Percentiles rank a stretch among this genome's conserved stretches.
Conservation (phyloP, 2,888 invertebrate genomes). For the Minunthozetes semirufus region DNA sequence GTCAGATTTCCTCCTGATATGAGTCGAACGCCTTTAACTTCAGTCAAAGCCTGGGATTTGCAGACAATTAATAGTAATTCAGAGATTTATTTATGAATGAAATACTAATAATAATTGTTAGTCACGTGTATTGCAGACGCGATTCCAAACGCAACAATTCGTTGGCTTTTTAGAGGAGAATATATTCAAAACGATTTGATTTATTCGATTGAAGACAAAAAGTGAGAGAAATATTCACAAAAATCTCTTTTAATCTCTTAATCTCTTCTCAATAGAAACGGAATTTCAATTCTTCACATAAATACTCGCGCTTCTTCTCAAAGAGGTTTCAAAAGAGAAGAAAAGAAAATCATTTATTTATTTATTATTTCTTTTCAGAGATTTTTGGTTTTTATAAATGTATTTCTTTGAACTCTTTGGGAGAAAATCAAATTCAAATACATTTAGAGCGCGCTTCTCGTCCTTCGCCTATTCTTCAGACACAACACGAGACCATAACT, state of each 20-base stretch:
- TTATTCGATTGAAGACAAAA: slow-evolving; percentile 31
- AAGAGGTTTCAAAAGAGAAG: no score
- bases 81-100: background rate
- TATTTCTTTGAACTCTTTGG: slow-evolving; percentile 50
- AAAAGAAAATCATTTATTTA: no score
- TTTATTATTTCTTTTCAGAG: no score
- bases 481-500: slow-evolving; percentile 56
- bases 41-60: slow-evolving; percentile 71
- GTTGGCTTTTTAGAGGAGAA: slow-evolving; percentile 61
- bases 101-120: background rate
- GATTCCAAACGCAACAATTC: slow-evolving; percentile 83
- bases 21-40: slow-evolving; percentile 45
- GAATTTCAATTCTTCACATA: no score
- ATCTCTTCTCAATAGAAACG: no score
- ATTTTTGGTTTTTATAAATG: background rate
- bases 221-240: slow-evolving; percentile 39
- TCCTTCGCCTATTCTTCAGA: slow-evolving; percentile 62
- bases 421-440: slow-evolving; percentile 61
- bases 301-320: no score
- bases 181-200: slow-evolving; percentile 33
- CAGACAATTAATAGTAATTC: slow-evolving; percentile 69
- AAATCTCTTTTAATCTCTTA: no score
- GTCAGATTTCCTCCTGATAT: slow-evolving; percentile 71
- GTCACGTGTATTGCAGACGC: slow-evolving; percentile 68
- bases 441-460: slow-evolving; percentile 49